phyloP scores from a whole-genome alignment of 2,113 vertebrate genomes.

The Paedocypris sp. region DNA sequence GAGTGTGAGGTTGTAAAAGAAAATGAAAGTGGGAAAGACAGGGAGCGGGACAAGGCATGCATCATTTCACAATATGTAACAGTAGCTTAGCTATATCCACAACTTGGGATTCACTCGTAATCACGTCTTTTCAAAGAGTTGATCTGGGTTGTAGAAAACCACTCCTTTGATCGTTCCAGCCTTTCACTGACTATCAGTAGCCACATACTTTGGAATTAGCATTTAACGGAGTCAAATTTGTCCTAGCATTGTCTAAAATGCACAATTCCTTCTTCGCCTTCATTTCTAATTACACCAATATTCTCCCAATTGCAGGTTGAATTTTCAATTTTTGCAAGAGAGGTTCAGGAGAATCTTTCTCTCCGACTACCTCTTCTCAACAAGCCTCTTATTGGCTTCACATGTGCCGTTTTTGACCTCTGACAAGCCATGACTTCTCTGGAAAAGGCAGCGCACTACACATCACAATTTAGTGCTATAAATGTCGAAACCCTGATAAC shows the following conservation, averaged over 20 bases:
- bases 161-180: slow-evolving; percentile 22
- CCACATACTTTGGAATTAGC: slow-evolving; percentile 39
- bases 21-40: background rate
- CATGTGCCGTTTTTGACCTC: background rate
- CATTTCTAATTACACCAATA: slow-evolving; percentile 34
- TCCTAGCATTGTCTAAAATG: slow-evolving; percentile 26
- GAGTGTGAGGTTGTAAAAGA: background rate
- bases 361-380: too few relatives aligned
- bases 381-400: background rate
- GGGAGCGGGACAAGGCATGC: background rate
- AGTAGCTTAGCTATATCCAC: background rate
- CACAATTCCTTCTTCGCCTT: slow-evolving; percentile 20
- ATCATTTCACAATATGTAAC: background rate
- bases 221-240: slow-evolving; percentile 42
- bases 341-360: too few relatives aligned
- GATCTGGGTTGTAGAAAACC: slow-evolving; percentile 30
- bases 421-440: background rate
- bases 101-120: background rate
- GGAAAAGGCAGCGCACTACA: background rate
- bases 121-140: background rate
- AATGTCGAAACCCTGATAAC: background rate
- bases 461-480: background rate
- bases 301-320: slow-evolving; percentile 25
- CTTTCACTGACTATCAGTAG: background rate
- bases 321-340: too few relatives aligned